Evolutionary conservation across 2,113 vertebrate species (phyloP).

Genomic region (Onychostruthus taczanowskii): DNA sequence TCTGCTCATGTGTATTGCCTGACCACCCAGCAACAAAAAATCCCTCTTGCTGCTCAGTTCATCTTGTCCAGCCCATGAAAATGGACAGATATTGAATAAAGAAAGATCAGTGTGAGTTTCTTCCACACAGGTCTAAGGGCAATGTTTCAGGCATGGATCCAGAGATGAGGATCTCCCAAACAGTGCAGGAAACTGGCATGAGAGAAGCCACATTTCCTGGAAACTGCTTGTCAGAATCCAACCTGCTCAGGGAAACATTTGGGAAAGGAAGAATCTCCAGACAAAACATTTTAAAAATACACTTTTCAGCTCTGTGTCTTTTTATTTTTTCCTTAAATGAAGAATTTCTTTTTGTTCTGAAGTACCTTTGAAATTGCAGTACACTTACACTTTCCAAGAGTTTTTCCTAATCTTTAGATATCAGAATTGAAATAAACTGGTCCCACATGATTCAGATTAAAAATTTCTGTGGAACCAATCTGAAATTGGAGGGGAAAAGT

Average conservation of each 20-base stretch:
- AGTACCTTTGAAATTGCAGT: background rate
- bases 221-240: background rate
- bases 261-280: background rate
- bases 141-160: background rate
- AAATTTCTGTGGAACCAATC: background rate
- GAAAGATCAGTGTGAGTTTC: background rate
- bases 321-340: background rate
- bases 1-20: background rate
- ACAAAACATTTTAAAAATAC: background rate
- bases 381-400: background rate
- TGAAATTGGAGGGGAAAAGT: background rate
- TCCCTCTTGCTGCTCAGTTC: background rate
- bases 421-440: background rate
- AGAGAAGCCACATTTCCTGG: background rate
- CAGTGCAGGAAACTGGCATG: background rate
- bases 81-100: background rate
- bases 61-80: background rate
- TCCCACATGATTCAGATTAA: background rate
- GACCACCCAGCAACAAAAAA: background rate
- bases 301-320: background rate
- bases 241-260: background rate
- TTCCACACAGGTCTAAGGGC: background rate
- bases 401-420: background rate
- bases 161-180: background rate
- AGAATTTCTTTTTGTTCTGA: background rate